Evolutionary conservation across 1,140 invertebrate species (phyloP), one percentile per base, ranked within the genome.

Genomic region (Zaprionus inermis): DNA sequence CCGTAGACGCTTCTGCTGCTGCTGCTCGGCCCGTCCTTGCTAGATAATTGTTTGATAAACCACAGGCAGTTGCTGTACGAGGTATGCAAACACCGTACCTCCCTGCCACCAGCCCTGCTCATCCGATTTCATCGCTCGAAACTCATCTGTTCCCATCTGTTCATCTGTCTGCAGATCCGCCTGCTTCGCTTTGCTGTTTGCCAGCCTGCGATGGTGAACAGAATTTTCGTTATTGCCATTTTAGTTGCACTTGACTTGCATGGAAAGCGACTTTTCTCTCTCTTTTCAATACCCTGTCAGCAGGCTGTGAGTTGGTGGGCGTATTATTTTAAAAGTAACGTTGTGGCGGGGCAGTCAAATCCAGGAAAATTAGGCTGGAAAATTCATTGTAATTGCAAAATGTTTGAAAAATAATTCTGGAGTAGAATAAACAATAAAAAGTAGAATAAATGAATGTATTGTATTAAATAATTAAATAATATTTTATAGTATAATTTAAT

Each of bases 171-270:
- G 36, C 2, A 16, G 38, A 57, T 30, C 12, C 18, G 57, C 66
- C 14, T 74, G 66, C 65, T 74, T 14, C 38, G 28, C 14, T 60
- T 60, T 69, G 56, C 71, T 73, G 70, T 34, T 32, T 9, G 55
- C 70, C 63, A 72, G 24, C n/a, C 11, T 28, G 10, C 20, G 20
- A 69, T 49, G 46, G 6, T 61, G 46, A 34, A 68, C 49, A 36
- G 57, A 32, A 32, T 61, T 70, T 46, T 38, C 57, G 30, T 69
- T 69, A 56, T 69, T 74, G 66, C 64, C 71, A 59, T 55, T 68
- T 60, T 20, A 30, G 32, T 52, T 22, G 65, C 36, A 68, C 34
- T 60, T 55, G 49, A 60, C 71, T 72, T 72, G 41, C 32, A 57
- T 38, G 24, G 14, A 6, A 5, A n/a, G 14, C 46, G 49, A 46